Percentiles rank a stretch among this genome's conserved stretches.
Conservation (phyloP, 2,113 vertebrate species). For the Halichoeres trimaculatus region DNA sequence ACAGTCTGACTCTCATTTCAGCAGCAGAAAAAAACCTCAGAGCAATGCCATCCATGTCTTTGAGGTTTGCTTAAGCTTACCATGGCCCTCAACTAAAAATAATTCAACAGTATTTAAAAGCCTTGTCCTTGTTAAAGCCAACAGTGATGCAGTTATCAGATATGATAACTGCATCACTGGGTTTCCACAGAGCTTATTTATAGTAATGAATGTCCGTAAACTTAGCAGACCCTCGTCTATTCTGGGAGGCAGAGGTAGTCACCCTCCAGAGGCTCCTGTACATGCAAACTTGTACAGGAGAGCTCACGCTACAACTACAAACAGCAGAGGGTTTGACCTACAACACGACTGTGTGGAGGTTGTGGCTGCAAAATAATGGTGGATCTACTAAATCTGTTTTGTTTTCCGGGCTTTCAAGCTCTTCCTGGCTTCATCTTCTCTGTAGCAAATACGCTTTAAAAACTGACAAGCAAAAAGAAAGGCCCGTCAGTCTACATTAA, state of each 20-base stretch:
- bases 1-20: neutral
- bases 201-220: slow-evolving; percentile 75
- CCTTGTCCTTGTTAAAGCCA: slow-evolving; percentile 23
- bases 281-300: slow-evolving; percentile 47
- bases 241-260: slow-evolving; percentile 62
- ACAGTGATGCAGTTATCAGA: too few relatives aligned
- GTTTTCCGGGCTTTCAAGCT: slow-evolving; percentile 61
- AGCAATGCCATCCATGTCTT: neutral
- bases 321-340: slow-evolving; percentile 77
- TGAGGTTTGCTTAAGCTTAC: neutral
- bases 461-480: slow-evolving; percentile 53
- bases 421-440: slow-evolving; percentile 60
- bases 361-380: slow-evolving; percentile 65
- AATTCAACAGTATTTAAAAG: slow-evolving; percentile 27
- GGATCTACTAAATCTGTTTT: slow-evolving; percentile 70
- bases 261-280: slow-evolving; percentile 57
- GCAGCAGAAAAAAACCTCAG: neutral
- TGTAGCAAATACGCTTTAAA: slow-evolving; percentile 50
- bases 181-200: slow-evolving; percentile 75
- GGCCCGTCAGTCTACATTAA: slow-evolving; percentile 28
- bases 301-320: slow-evolving; percentile 50
- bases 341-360: slow-evolving; percentile 46
- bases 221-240: slow-evolving; percentile 70
- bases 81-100: neutral
- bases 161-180: slow-evolving; percentile 50